Percentiles rank a stretch among this genome's conserved stretches.
phyloP scores from a whole-genome alignment of 1,140 invertebrate genomes.

The Mercenaria mercenaria region DNA sequence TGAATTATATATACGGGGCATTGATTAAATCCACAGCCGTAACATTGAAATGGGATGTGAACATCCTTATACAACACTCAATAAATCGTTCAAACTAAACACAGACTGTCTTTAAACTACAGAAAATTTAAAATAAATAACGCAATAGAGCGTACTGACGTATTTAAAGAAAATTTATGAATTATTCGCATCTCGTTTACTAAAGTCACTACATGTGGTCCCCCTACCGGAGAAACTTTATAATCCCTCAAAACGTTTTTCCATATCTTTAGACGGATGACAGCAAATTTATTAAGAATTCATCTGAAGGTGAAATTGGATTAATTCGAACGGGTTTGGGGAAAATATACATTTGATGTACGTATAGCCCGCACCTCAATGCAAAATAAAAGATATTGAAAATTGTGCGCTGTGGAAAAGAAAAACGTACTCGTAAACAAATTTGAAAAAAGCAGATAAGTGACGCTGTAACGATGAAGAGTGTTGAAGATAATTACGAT shows the following conservation, averaged over 20 bases:
- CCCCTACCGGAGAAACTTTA: not conserved
- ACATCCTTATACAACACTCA: not conserved
- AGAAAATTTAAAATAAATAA: not conserved
- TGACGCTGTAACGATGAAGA: not conserved
- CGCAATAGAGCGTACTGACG: slow-evolving; percentile 29
- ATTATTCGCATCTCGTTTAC: slow-evolving; percentile 5
- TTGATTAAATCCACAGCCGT: not conserved
- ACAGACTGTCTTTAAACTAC: not conserved
- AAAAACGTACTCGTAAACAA: not conserved
- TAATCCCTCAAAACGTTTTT: slow-evolving; percentile 6
- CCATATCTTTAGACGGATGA: not conserved
- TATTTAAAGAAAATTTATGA: slow-evolving; percentile 40
- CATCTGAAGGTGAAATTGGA: not conserved
- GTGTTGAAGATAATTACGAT: not conserved
- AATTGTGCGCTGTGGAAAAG: not conserved
- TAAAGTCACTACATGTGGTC: not conserved
- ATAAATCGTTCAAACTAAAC: not conserved
- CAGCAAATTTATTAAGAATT: not conserved
- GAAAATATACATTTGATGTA: not conserved
- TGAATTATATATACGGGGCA: not conserved
- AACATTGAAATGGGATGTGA: not conserved
- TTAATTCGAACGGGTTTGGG: not conserved
- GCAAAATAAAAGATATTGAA: not conserved
- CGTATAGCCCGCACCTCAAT: not conserved
- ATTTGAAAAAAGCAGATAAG: not conserved